Percentiles rank a stretch among this genome's conserved stretches.
These are phyloP conservation scores for Cottus gobio DNA, from an alignment of 2,113 vertebrate species.

Conservation along the genomic window DNA sequence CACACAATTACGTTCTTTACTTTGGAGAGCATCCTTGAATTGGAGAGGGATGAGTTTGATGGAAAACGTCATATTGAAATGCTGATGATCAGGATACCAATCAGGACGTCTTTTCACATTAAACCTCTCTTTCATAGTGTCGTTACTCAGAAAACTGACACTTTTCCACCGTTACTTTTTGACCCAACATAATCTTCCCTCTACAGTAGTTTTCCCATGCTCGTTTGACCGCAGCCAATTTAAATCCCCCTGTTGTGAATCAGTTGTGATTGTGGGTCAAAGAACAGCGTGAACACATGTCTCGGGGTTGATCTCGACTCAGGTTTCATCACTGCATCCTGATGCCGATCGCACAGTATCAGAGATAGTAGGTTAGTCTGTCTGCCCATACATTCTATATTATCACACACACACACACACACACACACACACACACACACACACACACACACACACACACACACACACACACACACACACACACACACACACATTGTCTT, in stretches of 20 bases:
- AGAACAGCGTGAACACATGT: slow-evolving; percentile 28
- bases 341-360: neutral
- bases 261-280: slow-evolving; percentile 32
- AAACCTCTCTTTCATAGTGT: no score
- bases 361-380: neutral
- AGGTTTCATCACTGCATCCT: neutral
- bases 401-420: neutral
- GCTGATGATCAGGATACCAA: neutral
- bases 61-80: neutral
- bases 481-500: neutral
- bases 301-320: slow-evolving; percentile 7
- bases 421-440: neutral
- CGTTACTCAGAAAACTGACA: neutral
- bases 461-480: no score
- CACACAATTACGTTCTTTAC: neutral
- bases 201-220: neutral
- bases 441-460: no score
- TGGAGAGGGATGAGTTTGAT: neutral
- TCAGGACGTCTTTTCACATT: neutral
- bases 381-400: neutral
- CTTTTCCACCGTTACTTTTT: slow-evolving; percentile 5
- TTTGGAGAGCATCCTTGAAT: neutral
- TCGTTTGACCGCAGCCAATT: slow-evolving; percentile 2
- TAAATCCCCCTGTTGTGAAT: slow-evolving; percentile 21
- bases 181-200: neutral